Evolutionary conservation across 2,888 invertebrate species (phyloP), one percentile per base, ranked within the genome.

Genomic region (Meghimatium bilineatum): DNA sequence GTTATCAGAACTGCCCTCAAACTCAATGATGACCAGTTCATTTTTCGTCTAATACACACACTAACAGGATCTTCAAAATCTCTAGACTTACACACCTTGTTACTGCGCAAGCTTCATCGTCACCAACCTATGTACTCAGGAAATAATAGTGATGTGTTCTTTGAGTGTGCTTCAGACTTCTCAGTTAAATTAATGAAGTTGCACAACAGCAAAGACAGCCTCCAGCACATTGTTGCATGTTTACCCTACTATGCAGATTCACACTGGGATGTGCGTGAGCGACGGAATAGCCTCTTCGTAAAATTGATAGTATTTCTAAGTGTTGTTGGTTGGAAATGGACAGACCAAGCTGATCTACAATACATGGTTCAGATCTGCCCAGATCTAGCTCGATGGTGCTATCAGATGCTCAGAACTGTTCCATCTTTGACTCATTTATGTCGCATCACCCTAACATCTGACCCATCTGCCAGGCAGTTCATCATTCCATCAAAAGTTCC

Each of bases 1-100:
- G 88, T 90, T 1, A 86, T 91, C n/a, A 82, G 90, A 72, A 90
- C 90, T 75, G 90, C 91, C 29, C 87, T 91, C 49, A 90, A 91
- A 83, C 87, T 86, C 29, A 81, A 87, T 66, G 89, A 91, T 83
- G 88, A 88, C 44, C 81, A 85, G 52, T 91, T 91, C 79, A 87
- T 91, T 29, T 86, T 88, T 77, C 86, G 86, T 29, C 87, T 91
- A 8, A 90, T 90, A 34, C 60, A 86, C 56, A 86, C 87, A 2
- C 88, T 88, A n/a, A 85, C 88, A 74, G 86, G 86, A 56, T 86
- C 83, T 71, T 90, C 89, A 23, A 83, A 83, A 34, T 90, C 91
- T 12, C 84, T 87, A 17, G 84, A 85, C 38, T 83, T 90, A 26
- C 91, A 91, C 85, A 88, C 89, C 66, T 86, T 90, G 32, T 69